These are phyloP conservation scores for Cossypha dichroa DNA, from an alignment of 2,797 vertebrate genomes.

Conservation along the genomic window DNA sequence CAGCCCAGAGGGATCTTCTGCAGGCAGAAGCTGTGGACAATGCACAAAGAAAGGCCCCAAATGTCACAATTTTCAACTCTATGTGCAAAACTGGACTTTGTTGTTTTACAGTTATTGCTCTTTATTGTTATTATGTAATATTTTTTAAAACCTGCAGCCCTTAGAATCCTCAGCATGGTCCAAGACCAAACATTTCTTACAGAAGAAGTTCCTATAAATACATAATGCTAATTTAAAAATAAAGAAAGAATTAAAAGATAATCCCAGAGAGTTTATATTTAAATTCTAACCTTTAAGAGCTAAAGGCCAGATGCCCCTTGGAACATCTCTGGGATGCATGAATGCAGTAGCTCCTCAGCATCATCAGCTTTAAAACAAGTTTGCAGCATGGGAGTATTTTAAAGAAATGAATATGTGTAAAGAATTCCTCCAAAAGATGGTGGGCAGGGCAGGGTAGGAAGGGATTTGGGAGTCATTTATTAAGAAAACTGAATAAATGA, in stretches of 20 bases:
- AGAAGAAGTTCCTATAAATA: background rate
- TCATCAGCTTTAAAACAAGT: background rate
- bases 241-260: background rate
- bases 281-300: background rate
- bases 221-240: accelerated
- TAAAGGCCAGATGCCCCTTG: background rate
- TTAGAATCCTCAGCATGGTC: background rate
- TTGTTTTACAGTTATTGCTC: background rate
- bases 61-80: background rate
- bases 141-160: background rate
- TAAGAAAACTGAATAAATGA: background rate
- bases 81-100: accelerated
- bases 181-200: background rate
- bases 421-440: background rate
- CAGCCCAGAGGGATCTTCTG: background rate
- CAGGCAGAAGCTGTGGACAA: background rate
- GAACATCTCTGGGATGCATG: background rate
- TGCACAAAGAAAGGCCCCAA: background rate
- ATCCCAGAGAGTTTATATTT: background rate
- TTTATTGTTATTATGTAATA: accelerated
- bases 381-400: background rate
- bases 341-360: background rate
- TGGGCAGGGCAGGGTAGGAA: background rate
- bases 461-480: background rate
- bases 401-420: background rate